phyloP scores from a whole-genome alignment of 2,113 vertebrate genomes.

The Xyliphius kryptos region DNA sequence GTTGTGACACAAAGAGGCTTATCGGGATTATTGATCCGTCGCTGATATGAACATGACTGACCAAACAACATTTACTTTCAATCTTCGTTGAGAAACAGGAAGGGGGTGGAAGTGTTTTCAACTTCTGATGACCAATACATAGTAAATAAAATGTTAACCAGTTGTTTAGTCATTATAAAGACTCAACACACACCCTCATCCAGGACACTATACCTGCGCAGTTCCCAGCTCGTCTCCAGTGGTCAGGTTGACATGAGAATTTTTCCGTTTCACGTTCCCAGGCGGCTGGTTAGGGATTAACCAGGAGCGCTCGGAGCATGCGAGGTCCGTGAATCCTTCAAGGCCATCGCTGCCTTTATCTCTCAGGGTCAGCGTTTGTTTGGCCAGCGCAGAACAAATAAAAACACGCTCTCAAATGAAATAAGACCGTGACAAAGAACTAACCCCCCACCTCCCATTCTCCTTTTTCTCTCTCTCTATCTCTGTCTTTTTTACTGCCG shows the following conservation, averaged over 20 bases:
- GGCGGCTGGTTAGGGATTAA: constrained; percentile 47
- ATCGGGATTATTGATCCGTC: constrained; percentile 25
- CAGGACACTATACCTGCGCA: constrained; percentile 19
- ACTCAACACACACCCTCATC: background rate
- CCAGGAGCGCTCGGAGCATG: constrained; percentile 29
- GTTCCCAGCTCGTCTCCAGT: constrained; percentile 12
- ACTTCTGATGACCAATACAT: background rate
- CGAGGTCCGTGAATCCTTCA: constrained; percentile 37
- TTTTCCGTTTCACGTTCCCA: constrained; percentile 26
- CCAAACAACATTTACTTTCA: constrained; percentile 16
- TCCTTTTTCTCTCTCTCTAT: constrained; percentile 35
- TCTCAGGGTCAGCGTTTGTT: constrained; percentile 40
- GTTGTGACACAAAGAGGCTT: constrained; percentile 61
- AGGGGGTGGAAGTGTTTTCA: constrained; percentile 4
- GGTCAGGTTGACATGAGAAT: constrained; percentile 35
- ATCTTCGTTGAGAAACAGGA: constrained; percentile 12
- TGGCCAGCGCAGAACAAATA: constrained; percentile 35
- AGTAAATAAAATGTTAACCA: no score
- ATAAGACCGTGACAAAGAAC: constrained; percentile 35
- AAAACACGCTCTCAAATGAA: constrained; percentile 37
- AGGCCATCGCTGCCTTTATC: constrained; percentile 35
- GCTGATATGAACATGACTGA: constrained; percentile 20
- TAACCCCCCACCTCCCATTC: constrained; percentile 30
- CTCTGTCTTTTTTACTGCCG: no score
- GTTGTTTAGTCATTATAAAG: no score